These are phyloP conservation scores for Chrysolina oricalcia DNA, from an alignment of 2,888 invertebrate species.

Conservation along the genomic window DNA sequence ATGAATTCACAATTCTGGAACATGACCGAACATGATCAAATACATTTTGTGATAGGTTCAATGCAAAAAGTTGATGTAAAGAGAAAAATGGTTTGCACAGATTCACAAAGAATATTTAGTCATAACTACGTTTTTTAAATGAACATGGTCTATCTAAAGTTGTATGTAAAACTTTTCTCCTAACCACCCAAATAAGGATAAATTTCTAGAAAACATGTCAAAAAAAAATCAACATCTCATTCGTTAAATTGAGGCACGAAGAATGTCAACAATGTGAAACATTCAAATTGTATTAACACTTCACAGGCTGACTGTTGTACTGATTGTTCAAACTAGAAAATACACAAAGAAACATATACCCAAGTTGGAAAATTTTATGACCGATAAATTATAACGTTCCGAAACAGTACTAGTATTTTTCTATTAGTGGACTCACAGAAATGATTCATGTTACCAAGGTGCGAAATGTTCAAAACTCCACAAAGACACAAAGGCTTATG, in stretches of 20 bases:
- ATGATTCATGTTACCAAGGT: constrained; percentile 27
- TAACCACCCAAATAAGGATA: not conserved
- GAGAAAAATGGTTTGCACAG: no score
- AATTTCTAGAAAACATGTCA: constrained; percentile 11
- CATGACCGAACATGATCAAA: no score
- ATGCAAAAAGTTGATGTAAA: no score
- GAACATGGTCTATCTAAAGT: not conserved
- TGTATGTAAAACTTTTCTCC: constrained; percentile 5
- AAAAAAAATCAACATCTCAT: constrained; percentile 45
- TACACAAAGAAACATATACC: constrained; percentile 2
- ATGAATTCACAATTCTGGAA: no score
- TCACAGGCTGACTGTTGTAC: no score
- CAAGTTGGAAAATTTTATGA: constrained; percentile 12
- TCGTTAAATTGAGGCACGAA: constrained; percentile 47
- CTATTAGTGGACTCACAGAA: constrained; percentile 21
- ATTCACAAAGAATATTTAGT: no score
- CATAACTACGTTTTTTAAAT: not conserved
- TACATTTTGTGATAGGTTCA: no score
- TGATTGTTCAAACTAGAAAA: no score
- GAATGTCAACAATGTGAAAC: constrained; percentile 46
- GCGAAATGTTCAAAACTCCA: constrained; percentile 16
- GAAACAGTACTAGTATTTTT: no score
- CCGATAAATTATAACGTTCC: not conserved
- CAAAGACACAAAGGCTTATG: not conserved
- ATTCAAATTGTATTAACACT: constrained; percentile 25